Evolutionary conservation across 2,113 vertebrate species (phyloP), one percentile per base, ranked within the genome.

Genomic region (Erythrocercus mccallii): DNA sequence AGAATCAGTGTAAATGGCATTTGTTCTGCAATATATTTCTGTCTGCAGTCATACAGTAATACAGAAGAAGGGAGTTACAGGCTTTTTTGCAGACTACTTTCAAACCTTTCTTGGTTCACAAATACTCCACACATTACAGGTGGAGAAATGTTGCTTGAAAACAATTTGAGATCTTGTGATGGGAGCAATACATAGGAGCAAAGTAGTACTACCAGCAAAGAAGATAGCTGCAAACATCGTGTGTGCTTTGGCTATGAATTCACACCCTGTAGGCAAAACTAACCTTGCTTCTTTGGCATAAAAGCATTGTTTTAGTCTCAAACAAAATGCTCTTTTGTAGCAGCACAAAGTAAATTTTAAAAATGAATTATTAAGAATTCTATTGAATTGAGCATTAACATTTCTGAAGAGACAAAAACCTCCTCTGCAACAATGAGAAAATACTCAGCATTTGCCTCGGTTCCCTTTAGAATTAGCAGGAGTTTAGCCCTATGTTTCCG

Each of bases 331-430:
- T 85, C 33, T 88, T 95, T 83, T 88, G 44, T 56, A 73, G 47
- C 47, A 83, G 17, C 19, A 94, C 20, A 86, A 91, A 85, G 30
- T n/a, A 82, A 25, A 12, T 70, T 89, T 86, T 2, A 47, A 71
- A 91, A 88, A 82, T 65, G 23, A 51, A 60, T 88, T 80, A 81
- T 90, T 88, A 92, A 90, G 79, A 86, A 66, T 84, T 93, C 68
- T 53, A 5, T 56, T 90, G 68, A 85, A 51, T 45, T 24, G n/a
- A 91, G 68, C 17, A 78, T 92, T 86, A 92, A 25, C 44, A 86
- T 71, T 81, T 81, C 76, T 86, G 51, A 96, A 93, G 33, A 54
- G 9, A 15, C 4, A 40, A 69, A 86, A 7, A 0, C 0, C 13
- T 11, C 20, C 17, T 80, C 47, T 90, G 38, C 28, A 86, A 69